Evolutionary conservation across 2,888 invertebrate genomes (phyloP).

Genomic region (Caenorhabditis sp.): DNA sequence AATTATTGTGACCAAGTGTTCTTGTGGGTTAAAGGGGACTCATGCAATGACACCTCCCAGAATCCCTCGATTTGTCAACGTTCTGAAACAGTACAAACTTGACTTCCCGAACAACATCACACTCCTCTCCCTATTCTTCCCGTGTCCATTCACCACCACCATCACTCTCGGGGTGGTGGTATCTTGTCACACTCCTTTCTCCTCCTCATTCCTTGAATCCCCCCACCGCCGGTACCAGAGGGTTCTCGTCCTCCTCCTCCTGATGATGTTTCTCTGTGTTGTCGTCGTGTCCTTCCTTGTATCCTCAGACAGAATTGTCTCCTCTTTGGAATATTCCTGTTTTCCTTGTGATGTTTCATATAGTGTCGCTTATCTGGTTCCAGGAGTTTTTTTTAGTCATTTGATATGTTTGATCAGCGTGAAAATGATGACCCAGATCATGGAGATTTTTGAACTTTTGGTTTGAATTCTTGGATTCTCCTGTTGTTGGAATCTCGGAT

Average conservation of each 20-base stretch:
- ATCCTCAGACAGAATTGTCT: too few relatives aligned
- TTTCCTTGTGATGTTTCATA: slow-evolving; percentile 9
- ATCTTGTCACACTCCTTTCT: slow-evolving; percentile 42
- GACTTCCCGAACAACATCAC: background rate
- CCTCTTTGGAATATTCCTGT: slow-evolving; percentile 3
- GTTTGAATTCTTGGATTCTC: too few relatives aligned
- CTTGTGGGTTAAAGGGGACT: too few relatives aligned
- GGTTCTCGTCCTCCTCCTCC: background rate
- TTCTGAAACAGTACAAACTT: too few relatives aligned
- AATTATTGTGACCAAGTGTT: too few relatives aligned
- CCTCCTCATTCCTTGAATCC: slow-evolving; percentile 8
- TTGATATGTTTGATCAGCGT: too few relatives aligned
- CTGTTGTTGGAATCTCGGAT: too few relatives aligned
- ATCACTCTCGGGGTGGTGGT: too few relatives aligned
- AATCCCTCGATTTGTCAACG: too few relatives aligned
- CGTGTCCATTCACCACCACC: background rate
- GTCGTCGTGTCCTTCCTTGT: too few relatives aligned
- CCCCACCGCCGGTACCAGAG: background rate
- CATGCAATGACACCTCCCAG: too few relatives aligned
- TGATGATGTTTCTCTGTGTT: too few relatives aligned
- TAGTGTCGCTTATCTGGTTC: slow-evolving; percentile 16
- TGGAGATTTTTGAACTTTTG: slow-evolving; percentile 15
- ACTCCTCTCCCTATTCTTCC: slow-evolving; percentile 1
- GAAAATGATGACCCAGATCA: slow-evolving; percentile 6
- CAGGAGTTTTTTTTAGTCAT: slow-evolving; percentile 15